Percentiles rank a stretch among this genome's conserved stretches.
Evolutionary conservation across 2,113 vertebrate species (phyloP).

Genomic region (Pseudorasbora parva): DNA sequence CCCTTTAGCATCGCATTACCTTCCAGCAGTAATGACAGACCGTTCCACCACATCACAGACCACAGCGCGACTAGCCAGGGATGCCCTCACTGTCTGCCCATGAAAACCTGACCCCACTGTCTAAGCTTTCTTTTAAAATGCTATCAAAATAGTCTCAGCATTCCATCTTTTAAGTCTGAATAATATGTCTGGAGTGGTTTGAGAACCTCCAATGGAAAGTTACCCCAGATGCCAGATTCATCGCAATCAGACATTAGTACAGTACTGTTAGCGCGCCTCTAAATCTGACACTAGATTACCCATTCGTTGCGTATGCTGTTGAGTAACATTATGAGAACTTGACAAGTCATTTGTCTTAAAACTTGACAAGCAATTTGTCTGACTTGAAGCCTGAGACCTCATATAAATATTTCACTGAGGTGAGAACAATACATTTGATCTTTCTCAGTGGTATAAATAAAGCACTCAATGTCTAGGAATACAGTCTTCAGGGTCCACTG

Average conservation of each 20-base stretch:
- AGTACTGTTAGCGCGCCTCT: conserved; percentile 23
- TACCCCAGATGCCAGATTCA: conserved; percentile 33
- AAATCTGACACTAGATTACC: not conserved
- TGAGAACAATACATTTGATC: conserved; percentile 42
- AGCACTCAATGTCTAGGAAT: conserved; percentile 13
- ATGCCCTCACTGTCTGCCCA: conserved; percentile 58
- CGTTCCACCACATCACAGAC: conserved; percentile 53
- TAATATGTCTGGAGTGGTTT: conserved; percentile 48
- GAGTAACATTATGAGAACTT: not conserved
- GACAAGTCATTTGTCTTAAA: conserved; percentile 24
- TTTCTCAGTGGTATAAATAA: conserved; percentile 26
- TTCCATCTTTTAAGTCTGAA: conserved; percentile 49
- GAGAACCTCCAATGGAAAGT: conserved; percentile 36
- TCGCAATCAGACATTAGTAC: not conserved
- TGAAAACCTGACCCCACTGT: conserved; percentile 51
- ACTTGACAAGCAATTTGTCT: conserved; percentile 16
- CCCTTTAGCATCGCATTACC: conserved; percentile 38
- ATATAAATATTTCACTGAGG: conserved; percentile 28
- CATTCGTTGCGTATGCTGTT: not conserved
- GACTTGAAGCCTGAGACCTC: conserved; percentile 26
- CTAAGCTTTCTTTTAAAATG: conserved; percentile 51
- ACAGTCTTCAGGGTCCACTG: conserved; percentile 25
- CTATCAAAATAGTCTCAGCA: conserved; percentile 50
- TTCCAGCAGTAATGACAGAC: conserved; percentile 40
- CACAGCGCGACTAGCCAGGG: conserved; percentile 44